phyloP scores from a whole-genome alignment of 2,797 vertebrate species.

The Cryptoprocta ferox region DNA sequence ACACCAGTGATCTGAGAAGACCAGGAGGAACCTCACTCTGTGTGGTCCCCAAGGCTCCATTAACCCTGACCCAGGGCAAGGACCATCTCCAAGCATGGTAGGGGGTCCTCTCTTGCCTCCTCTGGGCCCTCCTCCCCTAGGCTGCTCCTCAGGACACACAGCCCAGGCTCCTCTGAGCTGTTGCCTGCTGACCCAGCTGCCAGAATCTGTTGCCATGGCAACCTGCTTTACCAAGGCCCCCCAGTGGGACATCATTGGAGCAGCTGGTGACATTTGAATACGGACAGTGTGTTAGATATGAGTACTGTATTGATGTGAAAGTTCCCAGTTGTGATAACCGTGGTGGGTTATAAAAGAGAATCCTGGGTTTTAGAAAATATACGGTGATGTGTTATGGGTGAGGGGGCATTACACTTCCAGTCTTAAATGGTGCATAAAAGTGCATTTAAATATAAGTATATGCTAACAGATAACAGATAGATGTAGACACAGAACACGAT shows the following conservation, averaged over 20 bases:
- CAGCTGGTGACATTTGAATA: background rate
- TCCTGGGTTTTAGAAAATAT: background rate
- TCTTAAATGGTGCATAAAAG: background rate
- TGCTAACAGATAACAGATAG: no score
- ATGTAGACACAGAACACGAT: background rate
- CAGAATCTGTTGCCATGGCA: background rate
- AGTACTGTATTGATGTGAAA: background rate
- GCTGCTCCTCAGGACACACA: background rate
- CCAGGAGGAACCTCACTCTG: background rate
- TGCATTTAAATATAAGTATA: fast-evolving
- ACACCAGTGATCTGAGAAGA: background rate
- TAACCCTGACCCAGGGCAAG: background rate
- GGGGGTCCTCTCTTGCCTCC: no score
- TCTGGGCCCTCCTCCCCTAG: no score
- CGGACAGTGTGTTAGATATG: background rate
- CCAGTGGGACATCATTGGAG: background rate
- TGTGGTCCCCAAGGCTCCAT: background rate
- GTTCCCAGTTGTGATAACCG: background rate
- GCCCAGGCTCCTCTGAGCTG: background rate
- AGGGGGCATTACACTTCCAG: background rate
- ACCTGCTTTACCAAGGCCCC: background rate
- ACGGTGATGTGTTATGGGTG: background rate
- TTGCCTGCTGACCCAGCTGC: background rate
- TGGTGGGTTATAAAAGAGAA: background rate
- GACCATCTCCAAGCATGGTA: background rate